Conservation (phyloP, 2,113 vertebrate species). For the Brienomyrus longianalis region DNA sequence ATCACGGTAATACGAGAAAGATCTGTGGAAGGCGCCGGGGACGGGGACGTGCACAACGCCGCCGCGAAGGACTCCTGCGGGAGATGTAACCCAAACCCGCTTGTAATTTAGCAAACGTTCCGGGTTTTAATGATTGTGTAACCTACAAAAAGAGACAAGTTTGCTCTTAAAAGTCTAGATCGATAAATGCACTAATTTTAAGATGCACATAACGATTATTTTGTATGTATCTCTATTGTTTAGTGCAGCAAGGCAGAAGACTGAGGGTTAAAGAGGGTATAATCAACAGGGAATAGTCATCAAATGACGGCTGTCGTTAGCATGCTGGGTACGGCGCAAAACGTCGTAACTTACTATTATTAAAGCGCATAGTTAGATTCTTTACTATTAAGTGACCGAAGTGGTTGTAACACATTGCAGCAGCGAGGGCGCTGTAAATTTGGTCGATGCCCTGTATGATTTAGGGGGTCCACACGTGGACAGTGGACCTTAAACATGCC, state of each 20-base stretch:
- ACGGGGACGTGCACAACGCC: constrained; percentile 56
- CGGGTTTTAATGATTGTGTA: constrained; percentile 81
- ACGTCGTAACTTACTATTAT: not conserved
- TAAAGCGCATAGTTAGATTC: not conserved
- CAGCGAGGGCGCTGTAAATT: not conserved
- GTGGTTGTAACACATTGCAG: not conserved
- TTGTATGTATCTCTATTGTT: not conserved
- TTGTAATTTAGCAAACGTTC: constrained; percentile 86
- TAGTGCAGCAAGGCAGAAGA: not conserved
- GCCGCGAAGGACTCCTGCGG: constrained; percentile 75
- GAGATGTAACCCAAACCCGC: constrained; percentile 88
- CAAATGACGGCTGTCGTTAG: not conserved
- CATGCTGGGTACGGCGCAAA: not conserved
- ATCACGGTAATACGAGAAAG: not conserved
- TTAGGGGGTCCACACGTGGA: not conserved
- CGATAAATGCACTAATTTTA: constrained; percentile 61
- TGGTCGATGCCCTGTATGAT: not conserved
- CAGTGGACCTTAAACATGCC: not conserved
- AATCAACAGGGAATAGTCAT: not conserved
- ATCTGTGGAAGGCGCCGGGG: not conserved
- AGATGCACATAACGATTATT: not conserved
- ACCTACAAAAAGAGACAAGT: constrained; percentile 90
- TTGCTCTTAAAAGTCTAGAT: constrained; percentile 76
- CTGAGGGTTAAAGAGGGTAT: not conserved
- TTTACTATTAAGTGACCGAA: not conserved